phyloP scores from a whole-genome alignment of 2,113 vertebrate genomes.

The Gadus macrocephalus region DNA sequence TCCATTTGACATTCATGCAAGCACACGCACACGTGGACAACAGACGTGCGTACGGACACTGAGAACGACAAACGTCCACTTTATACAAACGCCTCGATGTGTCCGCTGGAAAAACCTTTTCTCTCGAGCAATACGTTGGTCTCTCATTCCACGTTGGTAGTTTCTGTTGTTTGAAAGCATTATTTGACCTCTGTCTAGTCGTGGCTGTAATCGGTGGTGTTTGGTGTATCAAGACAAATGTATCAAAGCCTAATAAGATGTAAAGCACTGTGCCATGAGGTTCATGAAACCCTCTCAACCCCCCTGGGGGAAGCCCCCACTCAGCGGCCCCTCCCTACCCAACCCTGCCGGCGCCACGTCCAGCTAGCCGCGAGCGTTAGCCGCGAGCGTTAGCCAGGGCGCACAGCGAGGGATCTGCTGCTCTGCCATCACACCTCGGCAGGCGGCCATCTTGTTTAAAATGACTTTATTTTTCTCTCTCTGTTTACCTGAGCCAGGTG shows the following conservation, averaged over 20 bases:
- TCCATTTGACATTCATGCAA: slow-evolving; percentile 12
- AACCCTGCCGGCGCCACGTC: too few species aligned
- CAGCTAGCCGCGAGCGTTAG: too few species aligned
- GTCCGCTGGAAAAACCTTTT: slow-evolving; percentile 28
- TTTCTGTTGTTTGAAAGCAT: slow-evolving; percentile 49
- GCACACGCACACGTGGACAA: slow-evolving; percentile 11
- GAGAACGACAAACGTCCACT: slow-evolving; percentile 6
- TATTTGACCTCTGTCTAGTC: slow-evolving; percentile 57
- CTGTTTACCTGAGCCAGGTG: not conserved
- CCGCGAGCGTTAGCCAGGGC: too few species aligned
- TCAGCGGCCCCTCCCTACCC: slow-evolving; percentile 49
- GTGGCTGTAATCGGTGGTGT: slow-evolving; percentile 50
- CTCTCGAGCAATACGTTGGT: slow-evolving; percentile 69
- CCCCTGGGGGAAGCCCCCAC: slow-evolving; percentile 68
- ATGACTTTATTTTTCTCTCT: too few species aligned
- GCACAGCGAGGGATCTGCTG: too few species aligned
- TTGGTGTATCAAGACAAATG: slow-evolving; percentile 55
- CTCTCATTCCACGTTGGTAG: slow-evolving; percentile 31
- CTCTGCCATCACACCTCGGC: too few species aligned
- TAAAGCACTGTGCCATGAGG: slow-evolving; percentile 71
- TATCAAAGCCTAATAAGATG: slow-evolving; percentile 60
- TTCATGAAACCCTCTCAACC: slow-evolving; percentile 60
- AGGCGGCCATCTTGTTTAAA: too few species aligned
- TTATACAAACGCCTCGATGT: slow-evolving; percentile 2
- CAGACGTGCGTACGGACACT: slow-evolving; percentile 15